Base-by-base conservation (phyloP, 2,113 vertebrate genomes). In the Himantopus leucocephalus region DNA sequence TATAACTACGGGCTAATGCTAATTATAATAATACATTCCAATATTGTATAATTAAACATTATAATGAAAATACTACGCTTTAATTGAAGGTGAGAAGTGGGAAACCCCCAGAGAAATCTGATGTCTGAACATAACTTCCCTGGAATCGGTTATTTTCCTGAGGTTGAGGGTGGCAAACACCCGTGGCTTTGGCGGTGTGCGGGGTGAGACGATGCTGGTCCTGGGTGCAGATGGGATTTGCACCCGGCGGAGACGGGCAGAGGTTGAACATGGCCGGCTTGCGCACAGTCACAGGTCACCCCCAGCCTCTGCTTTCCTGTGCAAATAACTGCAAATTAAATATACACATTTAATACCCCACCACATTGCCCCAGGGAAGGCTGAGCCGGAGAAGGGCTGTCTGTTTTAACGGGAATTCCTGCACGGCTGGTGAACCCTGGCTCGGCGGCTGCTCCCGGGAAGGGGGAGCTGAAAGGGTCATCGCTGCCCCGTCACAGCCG, bases 111-210 rank as follows among this genome's bases (percentile, higher is more conserved):
- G 73, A 56, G 93, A 48, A 80, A 62, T 43, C 11, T 15, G 2
- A n/a, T 35, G 26, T 52, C 26, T 22, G 55, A 63, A 26, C 0
- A 0, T 20, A 27, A 7, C 30, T 6, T n/a, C 2, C 60, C 76
- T 3, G 0, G 41, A 34, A 12, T 21, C 18, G 0, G 12, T 15
- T 8, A 0, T 50, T 79, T 41, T 34, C 66, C 48, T 35, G 64
- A 10, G 26, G 37, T 1, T 26, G 19, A 30, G 55, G 12, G 18
- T 48, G 63, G 74, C 59, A n/a, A 52, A n/a, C 4, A 2, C 32
- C 1, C 0, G 0, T 15, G 58, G 3, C 19, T 26, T 10, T 4
- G 13, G 64, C 1, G 0, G 30, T 1, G 7, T 1, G 3, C 4
- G 43, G 48, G 50, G n/a, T 29, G 18, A 1, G 41, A 8, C 0